These are phyloP conservation scores for Masticophis lateralis DNA, from an alignment of 2,797 vertebrate genomes.

Conservation along the genomic window DNA sequence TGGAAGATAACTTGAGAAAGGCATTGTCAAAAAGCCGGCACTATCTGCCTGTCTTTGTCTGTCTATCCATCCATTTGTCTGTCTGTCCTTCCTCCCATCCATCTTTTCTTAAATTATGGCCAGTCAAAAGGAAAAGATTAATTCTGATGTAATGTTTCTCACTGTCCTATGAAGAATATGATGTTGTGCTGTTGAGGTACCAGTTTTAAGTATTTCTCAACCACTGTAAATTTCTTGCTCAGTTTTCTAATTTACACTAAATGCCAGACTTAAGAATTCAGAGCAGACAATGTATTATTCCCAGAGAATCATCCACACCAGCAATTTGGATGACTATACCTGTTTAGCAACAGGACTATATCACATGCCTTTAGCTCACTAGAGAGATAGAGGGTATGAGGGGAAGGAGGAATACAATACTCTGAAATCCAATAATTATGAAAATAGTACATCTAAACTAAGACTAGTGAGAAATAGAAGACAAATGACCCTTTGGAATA, in stretches of 20 bases:
- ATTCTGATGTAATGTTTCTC: background rate
- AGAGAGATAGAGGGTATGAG: too few species aligned
- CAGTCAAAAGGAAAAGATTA: background rate
- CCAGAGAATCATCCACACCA: background rate
- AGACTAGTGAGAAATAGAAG: background rate
- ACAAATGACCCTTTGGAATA: slow-evolving; percentile 22
- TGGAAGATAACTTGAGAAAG: background rate
- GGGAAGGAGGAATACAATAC: background rate
- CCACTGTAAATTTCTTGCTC: background rate
- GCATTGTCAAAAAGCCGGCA: background rate
- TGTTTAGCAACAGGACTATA: background rate
- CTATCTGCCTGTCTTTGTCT: background rate
- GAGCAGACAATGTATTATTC: background rate
- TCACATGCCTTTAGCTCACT: background rate
- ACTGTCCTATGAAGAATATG: background rate
- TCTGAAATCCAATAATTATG: background rate
- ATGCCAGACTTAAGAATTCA: background rate
- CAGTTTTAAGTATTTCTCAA: background rate
- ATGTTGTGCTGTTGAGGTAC: background rate
- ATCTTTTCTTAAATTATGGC: background rate
- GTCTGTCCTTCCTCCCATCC: background rate
- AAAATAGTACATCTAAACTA: background rate
- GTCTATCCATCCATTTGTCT: background rate
- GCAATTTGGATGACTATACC: background rate
- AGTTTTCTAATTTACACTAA: background rate